Evolutionary conservation across 2,113 vertebrate genomes (phyloP), one percentile per base, ranked within the genome.

Genomic region (Ictalurus punctatus): DNA sequence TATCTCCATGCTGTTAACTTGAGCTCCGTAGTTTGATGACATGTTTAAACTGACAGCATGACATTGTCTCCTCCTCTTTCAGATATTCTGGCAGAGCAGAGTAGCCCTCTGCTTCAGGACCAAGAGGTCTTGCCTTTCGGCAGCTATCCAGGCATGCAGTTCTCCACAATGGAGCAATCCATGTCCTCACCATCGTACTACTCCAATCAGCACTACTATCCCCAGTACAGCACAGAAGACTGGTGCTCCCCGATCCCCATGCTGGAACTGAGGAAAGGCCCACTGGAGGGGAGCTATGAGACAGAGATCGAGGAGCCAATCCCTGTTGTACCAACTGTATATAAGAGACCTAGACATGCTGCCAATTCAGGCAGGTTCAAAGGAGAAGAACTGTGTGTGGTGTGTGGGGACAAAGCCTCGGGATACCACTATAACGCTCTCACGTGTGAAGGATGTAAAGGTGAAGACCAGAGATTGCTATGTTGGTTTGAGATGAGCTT

Each of bases 371-470:
- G 97, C 89, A 94, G 96, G 91, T 93, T 96, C 61, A 99, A 98
- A 95, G 97, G 98, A 86, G 97, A 99, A 88, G 98, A 99, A 93
- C 95, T 99, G 73, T 99, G 98, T 89, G 98, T 99, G 9, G 98
- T 99, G 87, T 99, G 98, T 14, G 98, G 98, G 87, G 98, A 99
- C 95, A 97, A 98, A 93, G 98, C 98, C 0, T 99, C 98, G 25
- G 98, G 98, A 56, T 99, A 99, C 90, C 98, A 99, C 91, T 99
- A 99, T 90, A 99, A 99, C 0, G 98, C 98, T 19, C 97, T 99
- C 58, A 99, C 98, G 86, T 99, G 98, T 92, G 98, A 99, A 92
- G 98, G 98, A 34, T 99, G 98, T 91, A 99, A 99, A 99, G 98
- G 98, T 99, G 84, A 96, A 76, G 89, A 52, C 9, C 27, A 58